Evolutionary conservation across 2,113 vertebrate species (phyloP).

Genomic region (Dicentrarchus labrax): DNA sequence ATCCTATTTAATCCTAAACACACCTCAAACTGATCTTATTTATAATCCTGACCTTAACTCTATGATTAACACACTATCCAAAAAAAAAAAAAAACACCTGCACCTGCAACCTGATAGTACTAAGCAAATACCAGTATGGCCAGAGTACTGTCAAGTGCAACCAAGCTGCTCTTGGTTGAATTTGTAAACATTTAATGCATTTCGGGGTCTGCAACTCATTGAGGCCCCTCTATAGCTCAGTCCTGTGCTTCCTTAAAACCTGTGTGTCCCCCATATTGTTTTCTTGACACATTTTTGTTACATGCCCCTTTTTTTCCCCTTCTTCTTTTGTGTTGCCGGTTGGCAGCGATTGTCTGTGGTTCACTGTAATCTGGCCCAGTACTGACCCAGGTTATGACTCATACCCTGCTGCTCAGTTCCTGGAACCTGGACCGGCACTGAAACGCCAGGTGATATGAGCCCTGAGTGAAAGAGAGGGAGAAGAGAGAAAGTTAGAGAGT

Average conservation of each 20-base stretch:
- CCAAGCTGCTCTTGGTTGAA: slow-evolving; percentile 75
- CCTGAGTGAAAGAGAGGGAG: slow-evolving; percentile 60
- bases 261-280: slow-evolving; percentile 33
- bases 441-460: slow-evolving; percentile 86
- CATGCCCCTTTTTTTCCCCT: slow-evolving; percentile 13
- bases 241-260: slow-evolving; percentile 61
- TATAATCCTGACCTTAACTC: slow-evolving; percentile 17
- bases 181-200: slow-evolving; percentile 83
- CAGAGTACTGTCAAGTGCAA: slow-evolving; percentile 70
- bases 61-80: slow-evolving; percentile 12
- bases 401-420: slow-evolving; percentile 84
- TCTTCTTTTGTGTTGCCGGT: slow-evolving; percentile 13
- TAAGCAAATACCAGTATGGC: slow-evolving; percentile 65
- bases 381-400: slow-evolving; percentile 85
- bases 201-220: slow-evolving; percentile 56
- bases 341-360: slow-evolving; percentile 46
- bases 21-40: slow-evolving; percentile 24
- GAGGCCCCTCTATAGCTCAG: slow-evolving; percentile 53
- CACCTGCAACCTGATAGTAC: slow-evolving; percentile 40
- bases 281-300: slow-evolving; percentile 54
- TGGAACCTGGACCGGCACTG: slow-evolving; percentile 87
- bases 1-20: slow-evolving; percentile 35
- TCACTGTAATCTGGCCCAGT: slow-evolving; percentile 89
- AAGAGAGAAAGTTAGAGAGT: neutral
- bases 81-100: neutral